Evolutionary conservation across 2,888 invertebrate species (phyloP), one percentile per base, ranked within the genome.

Genomic region (Tinea trinotella): DNA sequence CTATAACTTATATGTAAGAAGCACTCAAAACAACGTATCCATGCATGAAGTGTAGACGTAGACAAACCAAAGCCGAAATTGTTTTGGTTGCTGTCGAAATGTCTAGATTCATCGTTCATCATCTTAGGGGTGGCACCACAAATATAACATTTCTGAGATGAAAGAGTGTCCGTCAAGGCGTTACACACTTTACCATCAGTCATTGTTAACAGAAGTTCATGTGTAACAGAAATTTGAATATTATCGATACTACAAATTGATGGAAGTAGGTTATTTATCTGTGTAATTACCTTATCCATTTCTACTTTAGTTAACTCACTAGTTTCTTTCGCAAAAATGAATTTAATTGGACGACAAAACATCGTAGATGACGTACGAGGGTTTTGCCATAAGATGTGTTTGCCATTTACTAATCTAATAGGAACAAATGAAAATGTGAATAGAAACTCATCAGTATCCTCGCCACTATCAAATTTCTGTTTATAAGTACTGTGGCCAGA

Each of bases 401-500:
- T 2, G 40, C 17, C 40, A 15, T 40, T n/a, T n/a, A 34, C 10
- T 19, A 30, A 17, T 44, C 24, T 44, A 10, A 54, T n/a, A 10
- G 53, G 54, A 44, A 57, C 55, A 35, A 50, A 56, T 54, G 53
- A 55, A 35, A 53, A 18, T 22, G 54, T 55, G 53, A 56, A 55
- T 52, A 55, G 36, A 22, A 36, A 55, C 52, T 55, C 55, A 24
- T 55, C 55, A 10, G 55, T 55, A 52, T 7, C 18, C 3, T 50
- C 24, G 17, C 13, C 3, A 35, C 36, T 13, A 36, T 17, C 55
- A 52, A 55, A 55, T 36, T 49, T 12, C 24, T 55, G 55, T 22
- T 55, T 50, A 19, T 55, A 55, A 3, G 50, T 15, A 10, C 55
- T 55, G 24, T 50, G 55, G 3, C 50, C 55, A 1, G 55, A 55